Evolutionary conservation across 2,113 vertebrate genomes (phyloP).

Genomic region (Oryzias curvinotus): DNA sequence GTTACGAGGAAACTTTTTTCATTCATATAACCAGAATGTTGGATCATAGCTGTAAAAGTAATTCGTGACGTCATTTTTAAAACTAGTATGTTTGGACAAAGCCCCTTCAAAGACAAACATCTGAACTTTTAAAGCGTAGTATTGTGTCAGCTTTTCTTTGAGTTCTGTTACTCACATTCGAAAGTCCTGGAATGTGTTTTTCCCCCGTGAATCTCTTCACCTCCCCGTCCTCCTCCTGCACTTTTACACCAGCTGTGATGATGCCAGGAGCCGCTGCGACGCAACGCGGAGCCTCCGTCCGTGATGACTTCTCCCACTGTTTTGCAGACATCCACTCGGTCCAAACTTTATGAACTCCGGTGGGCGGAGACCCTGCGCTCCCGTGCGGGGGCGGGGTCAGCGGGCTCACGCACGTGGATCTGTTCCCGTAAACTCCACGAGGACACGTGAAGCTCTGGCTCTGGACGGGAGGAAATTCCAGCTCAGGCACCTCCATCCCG

Average conservation of each 20-base stretch:
- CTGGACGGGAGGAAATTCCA: conserved; percentile 40
- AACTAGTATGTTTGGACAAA: not conserved
- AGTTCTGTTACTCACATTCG: conserved; percentile 44
- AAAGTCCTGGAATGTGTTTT: not conserved
- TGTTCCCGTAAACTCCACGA: conserved; percentile 47
- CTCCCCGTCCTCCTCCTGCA: not conserved
- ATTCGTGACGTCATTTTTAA: not conserved
- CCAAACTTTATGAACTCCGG: conserved; percentile 37
- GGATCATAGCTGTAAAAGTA: not conserved
- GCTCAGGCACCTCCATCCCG: not conserved
- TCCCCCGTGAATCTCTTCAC: not conserved
- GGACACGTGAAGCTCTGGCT: conserved; percentile 49
- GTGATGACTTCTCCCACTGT: conserved; percentile 14
- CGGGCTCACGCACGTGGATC: conserved; percentile 39
- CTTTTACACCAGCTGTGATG: not conserved
- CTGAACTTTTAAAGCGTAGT: not conserved
- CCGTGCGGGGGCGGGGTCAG: conserved; percentile 37
- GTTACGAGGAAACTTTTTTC: too few relatives aligned
- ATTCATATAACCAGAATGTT: too few relatives aligned
- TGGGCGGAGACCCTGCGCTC: conserved; percentile 9
- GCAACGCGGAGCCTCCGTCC: not conserved
- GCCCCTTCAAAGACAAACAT: not conserved
- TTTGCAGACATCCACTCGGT: not conserved
- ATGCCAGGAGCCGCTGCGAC: not conserved
- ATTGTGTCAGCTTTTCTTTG: not conserved